Percentiles rank a stretch among this genome's conserved stretches.
These are phyloP conservation scores for Chelonus insularis DNA, from an alignment of 1,140 invertebrate species.

Conservation along the genomic window DNA sequence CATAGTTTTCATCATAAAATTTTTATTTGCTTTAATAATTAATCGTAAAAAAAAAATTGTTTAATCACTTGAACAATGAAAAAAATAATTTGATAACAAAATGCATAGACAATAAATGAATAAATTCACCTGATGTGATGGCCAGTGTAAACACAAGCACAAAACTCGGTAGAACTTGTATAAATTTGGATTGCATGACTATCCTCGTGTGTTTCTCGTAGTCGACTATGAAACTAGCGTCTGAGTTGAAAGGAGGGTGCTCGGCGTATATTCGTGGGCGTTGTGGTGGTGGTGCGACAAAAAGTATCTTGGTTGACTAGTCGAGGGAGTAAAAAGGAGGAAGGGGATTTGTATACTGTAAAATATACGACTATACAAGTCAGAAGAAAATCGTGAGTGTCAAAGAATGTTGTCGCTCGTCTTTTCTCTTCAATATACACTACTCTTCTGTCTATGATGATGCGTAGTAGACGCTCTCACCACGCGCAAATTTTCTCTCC, in stretches of 20 bases:
- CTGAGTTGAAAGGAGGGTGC: conserved; percentile 1
- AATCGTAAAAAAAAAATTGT: neutral
- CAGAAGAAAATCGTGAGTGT: too few relatives aligned
- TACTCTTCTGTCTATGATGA: neutral
- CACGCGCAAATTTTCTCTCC: neutral
- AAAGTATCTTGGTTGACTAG: conserved; percentile 9
- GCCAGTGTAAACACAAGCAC: conserved; percentile 12
- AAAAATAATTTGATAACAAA: neutral
- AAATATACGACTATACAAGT: too few relatives aligned
- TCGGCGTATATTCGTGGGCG: conserved; percentile 15
- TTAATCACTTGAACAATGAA: neutral
- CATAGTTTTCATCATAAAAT: too few relatives aligned
- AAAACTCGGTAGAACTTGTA: conserved; percentile 13
- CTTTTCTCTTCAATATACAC: too few relatives aligned
- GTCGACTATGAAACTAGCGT: conserved; percentile 16
- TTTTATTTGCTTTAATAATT: too few relatives aligned
- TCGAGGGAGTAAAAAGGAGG: neutral
- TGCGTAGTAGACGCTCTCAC: neutral
- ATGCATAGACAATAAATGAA: neutral
- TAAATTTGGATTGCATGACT: conserved; percentile 13
- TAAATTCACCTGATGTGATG: conserved; percentile 9
- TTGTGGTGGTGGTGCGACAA: conserved; percentile 9
- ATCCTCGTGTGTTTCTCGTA: conserved; percentile 14
- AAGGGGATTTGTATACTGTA: too few relatives aligned
- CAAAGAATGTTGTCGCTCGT: neutral